Evolutionary conservation across 2,888 invertebrate genomes (phyloP).

Genomic region (Brenthis daphne): DNA sequence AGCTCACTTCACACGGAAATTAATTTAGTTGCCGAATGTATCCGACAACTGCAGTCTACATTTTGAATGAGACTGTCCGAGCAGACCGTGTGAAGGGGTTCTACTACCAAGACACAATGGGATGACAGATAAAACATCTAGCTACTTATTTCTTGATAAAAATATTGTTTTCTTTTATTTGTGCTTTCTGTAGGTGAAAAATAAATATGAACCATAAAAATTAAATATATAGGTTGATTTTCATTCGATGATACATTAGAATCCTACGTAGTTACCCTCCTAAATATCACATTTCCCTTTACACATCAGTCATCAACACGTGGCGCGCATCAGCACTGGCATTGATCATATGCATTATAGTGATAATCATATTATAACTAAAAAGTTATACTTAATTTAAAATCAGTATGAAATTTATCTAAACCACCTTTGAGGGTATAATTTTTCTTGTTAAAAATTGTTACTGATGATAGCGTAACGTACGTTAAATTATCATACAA

Average conservation of each 20-base stretch:
- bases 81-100: conserved; percentile 27
- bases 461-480: too few species aligned
- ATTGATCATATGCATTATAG: neutral
- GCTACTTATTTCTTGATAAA: conserved; percentile 16
- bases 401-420: too few species aligned
- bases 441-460: too few species aligned
- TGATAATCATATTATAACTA: neutral
- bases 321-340: neutral
- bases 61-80: conserved; percentile 11
- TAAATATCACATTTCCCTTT: conserved; percentile 71
- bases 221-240: conserved; percentile 15
- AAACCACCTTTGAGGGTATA: too few species aligned
- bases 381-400: neutral
- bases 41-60: conserved; percentile 11
- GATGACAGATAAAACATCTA: conserved; percentile 28
- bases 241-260: conserved; percentile 24
- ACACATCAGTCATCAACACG: conserved; percentile 65
- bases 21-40: too few species aligned
- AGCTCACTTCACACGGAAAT: conserved; percentile 26
- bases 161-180: conserved; percentile 20
- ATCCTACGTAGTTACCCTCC: conserved; percentile 38
- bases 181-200: conserved; percentile 32
- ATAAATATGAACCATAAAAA: conserved; percentile 21
- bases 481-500: too few species aligned
- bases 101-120: conserved; percentile 24